Evolutionary conservation across 2,888 invertebrate species (phyloP).

Genomic region (Campopleginae sp.): DNA sequence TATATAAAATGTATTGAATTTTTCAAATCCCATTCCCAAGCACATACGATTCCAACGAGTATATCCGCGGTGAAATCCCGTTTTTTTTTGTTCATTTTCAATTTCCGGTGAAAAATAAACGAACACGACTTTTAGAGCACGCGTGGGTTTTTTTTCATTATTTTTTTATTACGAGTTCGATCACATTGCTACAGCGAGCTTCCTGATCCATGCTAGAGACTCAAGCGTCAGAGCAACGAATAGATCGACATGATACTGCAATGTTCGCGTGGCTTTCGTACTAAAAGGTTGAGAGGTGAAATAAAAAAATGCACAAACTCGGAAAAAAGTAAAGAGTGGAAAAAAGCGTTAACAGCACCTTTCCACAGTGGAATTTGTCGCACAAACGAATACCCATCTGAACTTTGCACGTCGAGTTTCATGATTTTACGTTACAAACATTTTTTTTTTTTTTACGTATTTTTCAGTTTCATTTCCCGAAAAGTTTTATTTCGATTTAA

Average conservation of each 20-base stretch:
- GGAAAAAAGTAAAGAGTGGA: neutral
- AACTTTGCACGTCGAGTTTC: neutral
- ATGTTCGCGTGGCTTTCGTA: slow-evolving; percentile 7
- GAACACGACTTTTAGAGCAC: slow-evolving; percentile 43
- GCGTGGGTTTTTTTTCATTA: slow-evolving; percentile 1
- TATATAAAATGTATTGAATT: slow-evolving; percentile 19
- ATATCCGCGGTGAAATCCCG: neutral
- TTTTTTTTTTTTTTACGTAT: neutral
- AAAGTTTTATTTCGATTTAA: no score
- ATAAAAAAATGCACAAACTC: neutral
- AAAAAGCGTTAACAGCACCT: neutral
- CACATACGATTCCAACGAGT: neutral
- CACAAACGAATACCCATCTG: neutral
- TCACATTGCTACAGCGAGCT: slow-evolving; percentile 13
- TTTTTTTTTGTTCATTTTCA: slow-evolving; percentile 54
- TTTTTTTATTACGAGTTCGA: slow-evolving; percentile 49
- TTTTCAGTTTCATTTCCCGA: neutral
- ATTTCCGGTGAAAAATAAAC: slow-evolving; percentile 64
- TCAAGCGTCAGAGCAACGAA: neutral
- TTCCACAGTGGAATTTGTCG: neutral
- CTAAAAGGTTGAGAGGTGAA: neutral
- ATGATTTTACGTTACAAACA: neutral
- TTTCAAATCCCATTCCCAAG: neutral
- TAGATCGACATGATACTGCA: slow-evolving; percentile 7
- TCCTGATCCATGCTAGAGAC: slow-evolving; percentile 10